These are phyloP conservation scores for Ptychoptera contaminata DNA, from an alignment of 2,888 invertebrate genomes.

Conservation along the genomic window DNA sequence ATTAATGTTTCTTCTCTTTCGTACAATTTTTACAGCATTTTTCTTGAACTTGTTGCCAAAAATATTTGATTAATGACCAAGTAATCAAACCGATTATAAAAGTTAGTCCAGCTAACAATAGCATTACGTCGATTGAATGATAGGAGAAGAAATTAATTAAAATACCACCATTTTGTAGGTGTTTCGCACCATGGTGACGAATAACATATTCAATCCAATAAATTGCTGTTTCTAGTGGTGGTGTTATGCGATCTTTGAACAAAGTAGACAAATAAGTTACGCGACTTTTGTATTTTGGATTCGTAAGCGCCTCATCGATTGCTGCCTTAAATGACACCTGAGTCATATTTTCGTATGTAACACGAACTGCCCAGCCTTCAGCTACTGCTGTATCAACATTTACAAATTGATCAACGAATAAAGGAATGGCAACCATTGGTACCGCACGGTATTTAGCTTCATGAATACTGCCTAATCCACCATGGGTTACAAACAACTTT, in stretches of 20 bases:
- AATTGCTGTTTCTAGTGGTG: constrained; percentile 33
- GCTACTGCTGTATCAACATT: constrained; percentile 15
- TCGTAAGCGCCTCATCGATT: constrained; percentile 14
- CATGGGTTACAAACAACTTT: constrained; percentile 36
- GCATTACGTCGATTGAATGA: constrained; percentile 5
- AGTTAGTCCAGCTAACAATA: too few relatives aligned
- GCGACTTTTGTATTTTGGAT: constrained; percentile 11
- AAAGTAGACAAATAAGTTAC: constrained; percentile 23
- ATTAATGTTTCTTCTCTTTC: too few relatives aligned
- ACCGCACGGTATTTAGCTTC: constrained; percentile 31
- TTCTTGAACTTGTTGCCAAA: too few relatives aligned
- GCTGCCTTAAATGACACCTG: constrained; percentile 13
- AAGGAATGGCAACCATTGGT: constrained; percentile 29
- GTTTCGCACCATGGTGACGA: constrained; percentile 16
- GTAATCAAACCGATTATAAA: too few relatives aligned
- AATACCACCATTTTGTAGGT: constrained; percentile 14
- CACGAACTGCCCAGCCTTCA: constrained; percentile 14
- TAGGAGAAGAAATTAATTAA: constrained; percentile 3
- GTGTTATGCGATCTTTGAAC: constrained; percentile 31
- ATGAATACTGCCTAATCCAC: constrained; percentile 33
- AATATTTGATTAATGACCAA: too few relatives aligned
- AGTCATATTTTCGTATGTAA: constrained; percentile 14
- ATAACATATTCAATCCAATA: constrained; percentile 37
- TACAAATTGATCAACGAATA: constrained; percentile 24
- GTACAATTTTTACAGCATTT: too few relatives aligned